phyloP scores from a whole-genome alignment of 2,113 vertebrate genomes.

The Rattus rattus region DNA sequence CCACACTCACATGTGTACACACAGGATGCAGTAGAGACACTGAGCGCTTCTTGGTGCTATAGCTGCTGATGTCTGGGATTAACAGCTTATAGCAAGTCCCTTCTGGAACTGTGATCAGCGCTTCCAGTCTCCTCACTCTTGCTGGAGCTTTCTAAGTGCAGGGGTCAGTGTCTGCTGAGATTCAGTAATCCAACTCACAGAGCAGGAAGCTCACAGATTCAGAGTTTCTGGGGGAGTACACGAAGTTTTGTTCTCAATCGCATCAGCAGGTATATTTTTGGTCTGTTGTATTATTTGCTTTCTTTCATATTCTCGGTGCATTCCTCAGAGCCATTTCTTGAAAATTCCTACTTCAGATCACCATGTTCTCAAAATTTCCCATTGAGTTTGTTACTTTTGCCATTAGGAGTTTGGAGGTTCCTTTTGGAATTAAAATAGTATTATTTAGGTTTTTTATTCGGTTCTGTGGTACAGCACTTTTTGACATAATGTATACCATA shows the following conservation, averaged over 20 bases:
- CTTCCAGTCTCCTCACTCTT: not conserved
- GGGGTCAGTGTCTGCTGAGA: not conserved
- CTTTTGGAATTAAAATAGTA: not conserved
- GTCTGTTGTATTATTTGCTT: not conserved
- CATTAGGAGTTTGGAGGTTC: not conserved
- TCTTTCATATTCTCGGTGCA: not conserved
- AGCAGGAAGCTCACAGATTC: not conserved
- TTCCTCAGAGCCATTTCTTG: not conserved
- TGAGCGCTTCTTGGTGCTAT: not conserved
- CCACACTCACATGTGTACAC: not conserved
- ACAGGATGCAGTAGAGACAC: not conserved
- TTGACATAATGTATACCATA: not conserved
- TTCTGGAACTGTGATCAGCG: not conserved
- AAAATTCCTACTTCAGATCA: not conserved
- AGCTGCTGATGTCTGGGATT: not conserved
- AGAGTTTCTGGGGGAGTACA: no score
- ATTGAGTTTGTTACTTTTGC: not conserved
- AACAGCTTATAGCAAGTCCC: not conserved
- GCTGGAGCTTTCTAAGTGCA: not conserved
- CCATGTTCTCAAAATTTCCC: not conserved
- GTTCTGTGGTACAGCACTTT: not conserved
- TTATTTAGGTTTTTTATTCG: not conserved
- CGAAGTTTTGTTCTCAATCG: not conserved
- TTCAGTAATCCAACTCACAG: fast-evolving
- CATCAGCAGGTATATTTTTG: not conserved